phyloP scores from a whole-genome alignment of 2,113 vertebrate species.

The Sinocyclocheilus maitianheensis region DNA sequence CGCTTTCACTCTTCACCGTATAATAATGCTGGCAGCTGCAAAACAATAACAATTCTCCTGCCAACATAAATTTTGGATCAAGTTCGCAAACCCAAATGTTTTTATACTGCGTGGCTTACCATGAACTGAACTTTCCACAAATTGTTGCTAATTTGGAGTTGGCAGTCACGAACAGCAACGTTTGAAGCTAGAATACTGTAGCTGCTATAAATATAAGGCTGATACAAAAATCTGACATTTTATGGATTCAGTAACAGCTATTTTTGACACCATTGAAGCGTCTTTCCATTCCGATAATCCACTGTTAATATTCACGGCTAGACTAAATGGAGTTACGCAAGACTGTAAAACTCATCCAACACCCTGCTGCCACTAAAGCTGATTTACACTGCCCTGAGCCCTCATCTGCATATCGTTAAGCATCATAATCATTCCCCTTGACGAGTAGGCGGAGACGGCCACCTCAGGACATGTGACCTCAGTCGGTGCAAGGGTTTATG shows the following conservation, averaged over 20 bases:
- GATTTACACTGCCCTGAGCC: constrained; percentile 90
- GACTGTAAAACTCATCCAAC: constrained; percentile 65
- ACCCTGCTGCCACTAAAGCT: constrained; percentile 81
- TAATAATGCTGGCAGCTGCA: constrained; percentile 32
- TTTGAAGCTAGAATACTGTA: constrained; percentile 18
- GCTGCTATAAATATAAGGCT: constrained; percentile 26
- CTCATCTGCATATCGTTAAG: constrained; percentile 95
- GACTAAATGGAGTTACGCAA: constrained; percentile 57
- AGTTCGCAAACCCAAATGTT: constrained; percentile 4
- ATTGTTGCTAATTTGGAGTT: constrained; percentile 32
- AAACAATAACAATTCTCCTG: constrained; percentile 1
- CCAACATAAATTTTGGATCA: constrained; percentile 2
- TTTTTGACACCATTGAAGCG: background rate
- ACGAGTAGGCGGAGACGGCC: constrained; percentile 82
- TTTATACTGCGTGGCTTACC: constrained; percentile 12
- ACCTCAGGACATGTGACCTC: constrained; percentile 80
- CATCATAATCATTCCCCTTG: constrained; percentile 85
- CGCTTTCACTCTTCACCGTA: background rate
- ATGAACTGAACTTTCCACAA: constrained; percentile 26
- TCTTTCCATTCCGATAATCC: background rate
- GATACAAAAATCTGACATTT: constrained; percentile 6
- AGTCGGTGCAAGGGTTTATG: constrained; percentile 33
- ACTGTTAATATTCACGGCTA: constrained; percentile 59
- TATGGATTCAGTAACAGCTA: background rate
- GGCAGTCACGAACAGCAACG: background rate